Conservation (phyloP, 2,113 vertebrate genomes). For the Salvator merianae region DNA sequence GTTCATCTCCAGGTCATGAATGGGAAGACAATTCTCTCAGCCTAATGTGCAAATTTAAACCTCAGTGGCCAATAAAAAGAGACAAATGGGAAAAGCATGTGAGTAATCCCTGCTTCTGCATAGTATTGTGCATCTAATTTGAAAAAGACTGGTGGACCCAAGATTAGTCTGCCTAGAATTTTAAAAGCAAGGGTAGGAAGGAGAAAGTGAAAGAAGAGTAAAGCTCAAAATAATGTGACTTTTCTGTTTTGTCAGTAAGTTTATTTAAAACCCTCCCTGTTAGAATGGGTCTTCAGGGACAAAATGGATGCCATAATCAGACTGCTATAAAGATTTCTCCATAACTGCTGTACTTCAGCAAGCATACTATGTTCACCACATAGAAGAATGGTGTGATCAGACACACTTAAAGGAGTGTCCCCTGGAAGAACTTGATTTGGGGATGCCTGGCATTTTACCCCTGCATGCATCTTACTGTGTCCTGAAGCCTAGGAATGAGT, state of each 20-base stretch:
- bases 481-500: too few species aligned
- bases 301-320: conserved; percentile 1
- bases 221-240: too few species aligned
- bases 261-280: too few species aligned
- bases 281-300: conserved; percentile 46
- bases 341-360: background rate
- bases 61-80: conserved; percentile 67
- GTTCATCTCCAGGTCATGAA: conserved; percentile 62
- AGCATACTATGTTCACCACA: background rate
- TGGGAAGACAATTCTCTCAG: conserved; percentile 62
- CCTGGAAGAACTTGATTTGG: too few species aligned
- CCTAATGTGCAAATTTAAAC: conserved; percentile 71
- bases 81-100: conserved; percentile 68
- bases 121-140: conserved; percentile 52
- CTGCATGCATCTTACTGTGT: too few species aligned
- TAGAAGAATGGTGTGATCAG: background rate
- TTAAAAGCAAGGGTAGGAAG: too few species aligned
- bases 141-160: conserved; percentile 58
- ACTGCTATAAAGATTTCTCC: background rate
- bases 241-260: too few species aligned
- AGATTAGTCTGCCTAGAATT: too few species aligned
- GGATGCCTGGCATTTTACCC: too few species aligned
- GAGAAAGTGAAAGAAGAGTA: too few species aligned
- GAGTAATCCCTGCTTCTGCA: conserved; percentile 60
- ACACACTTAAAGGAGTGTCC: too few species aligned